Percentiles rank a stretch among this genome's conserved stretches.
phyloP scores from a whole-genome alignment of 2,113 vertebrate species.

The Symphodus melops region DNA sequence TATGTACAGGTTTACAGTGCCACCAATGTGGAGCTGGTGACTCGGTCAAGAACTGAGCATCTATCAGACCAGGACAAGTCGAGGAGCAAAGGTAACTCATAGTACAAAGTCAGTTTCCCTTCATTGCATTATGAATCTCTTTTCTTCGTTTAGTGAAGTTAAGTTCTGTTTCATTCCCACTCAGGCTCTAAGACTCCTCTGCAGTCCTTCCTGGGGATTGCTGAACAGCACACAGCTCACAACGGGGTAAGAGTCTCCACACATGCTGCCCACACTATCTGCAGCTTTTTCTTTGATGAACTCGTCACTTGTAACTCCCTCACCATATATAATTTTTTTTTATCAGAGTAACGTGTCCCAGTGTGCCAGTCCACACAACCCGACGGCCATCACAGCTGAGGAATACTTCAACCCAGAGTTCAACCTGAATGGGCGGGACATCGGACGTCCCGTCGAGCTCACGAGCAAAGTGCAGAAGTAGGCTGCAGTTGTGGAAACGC shows the following conservation, averaged over 20 bases:
- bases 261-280: slow-evolving; percentile 9
- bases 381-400: slow-evolving; percentile 85
- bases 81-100: slow-evolving; percentile 81
- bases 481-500: background rate
- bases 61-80: slow-evolving; percentile 88
- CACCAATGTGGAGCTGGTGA: slow-evolving; percentile 86
- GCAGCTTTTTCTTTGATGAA: slow-evolving; percentile 6
- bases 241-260: slow-evolving; percentile 79
- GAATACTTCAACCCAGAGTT: slow-evolving; percentile 87
- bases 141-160: background rate
- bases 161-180: slow-evolving; percentile 1
- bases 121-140: background rate
- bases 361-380: slow-evolving; percentile 87
- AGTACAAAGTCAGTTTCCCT: too few relatives aligned
- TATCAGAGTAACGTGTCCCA: slow-evolving; percentile 85
- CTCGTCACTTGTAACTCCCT: background rate
- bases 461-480: slow-evolving; percentile 87
- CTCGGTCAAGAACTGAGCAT: slow-evolving; percentile 86
- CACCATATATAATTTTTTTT: background rate
- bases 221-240: slow-evolving; percentile 84
- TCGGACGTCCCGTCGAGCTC: slow-evolving; percentile 85
- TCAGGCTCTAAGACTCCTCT: slow-evolving; percentile 83
- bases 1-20: slow-evolving; percentile 84
- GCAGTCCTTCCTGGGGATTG: slow-evolving; percentile 86
- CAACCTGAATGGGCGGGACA: slow-evolving; percentile 83